Conservation (phyloP, 1,140 invertebrate species). For the Trichonephila clavipes region DNA sequence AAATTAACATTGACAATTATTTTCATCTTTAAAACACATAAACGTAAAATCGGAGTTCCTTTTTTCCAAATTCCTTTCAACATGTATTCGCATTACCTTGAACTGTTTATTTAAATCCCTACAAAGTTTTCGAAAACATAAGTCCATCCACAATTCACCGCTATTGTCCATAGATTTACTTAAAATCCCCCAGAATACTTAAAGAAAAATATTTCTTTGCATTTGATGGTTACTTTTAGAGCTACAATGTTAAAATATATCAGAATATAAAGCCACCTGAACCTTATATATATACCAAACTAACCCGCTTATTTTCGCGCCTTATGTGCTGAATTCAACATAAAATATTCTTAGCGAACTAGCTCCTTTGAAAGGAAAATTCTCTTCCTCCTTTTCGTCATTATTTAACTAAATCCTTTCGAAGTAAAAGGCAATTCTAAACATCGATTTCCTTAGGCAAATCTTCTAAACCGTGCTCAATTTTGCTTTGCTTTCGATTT, state of each 20-base stretch:
- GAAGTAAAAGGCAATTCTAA: not conserved
- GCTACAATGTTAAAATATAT: not conserved
- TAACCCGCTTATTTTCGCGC: not conserved
- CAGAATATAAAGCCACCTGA: not conserved
- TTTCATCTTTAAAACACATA: too few species aligned
- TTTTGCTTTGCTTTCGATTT: constrained; percentile 48
- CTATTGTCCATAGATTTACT: too few species aligned
- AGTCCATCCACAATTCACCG: too few species aligned
- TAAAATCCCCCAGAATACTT: too few species aligned
- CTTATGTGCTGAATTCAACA: not conserved
- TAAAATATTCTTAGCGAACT: not conserved
- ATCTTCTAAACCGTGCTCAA: not conserved
- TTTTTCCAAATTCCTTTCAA: too few species aligned
- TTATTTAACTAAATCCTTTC: constrained; percentile 18
- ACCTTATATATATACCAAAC: not conserved
- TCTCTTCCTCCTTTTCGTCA: not conserved
- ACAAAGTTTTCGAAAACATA: too few species aligned
- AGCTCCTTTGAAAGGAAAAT: not conserved
- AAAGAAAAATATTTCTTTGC: not conserved
- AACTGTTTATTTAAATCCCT: too few species aligned
- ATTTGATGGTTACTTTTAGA: not conserved
- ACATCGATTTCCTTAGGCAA: constrained; percentile 6
- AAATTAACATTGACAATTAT: too few species aligned
- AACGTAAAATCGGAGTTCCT: too few species aligned
- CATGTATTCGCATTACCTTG: too few species aligned